Evolutionary conservation across 2,113 vertebrate species (phyloP).

Genomic region (Oceanites oceanicus): DNA sequence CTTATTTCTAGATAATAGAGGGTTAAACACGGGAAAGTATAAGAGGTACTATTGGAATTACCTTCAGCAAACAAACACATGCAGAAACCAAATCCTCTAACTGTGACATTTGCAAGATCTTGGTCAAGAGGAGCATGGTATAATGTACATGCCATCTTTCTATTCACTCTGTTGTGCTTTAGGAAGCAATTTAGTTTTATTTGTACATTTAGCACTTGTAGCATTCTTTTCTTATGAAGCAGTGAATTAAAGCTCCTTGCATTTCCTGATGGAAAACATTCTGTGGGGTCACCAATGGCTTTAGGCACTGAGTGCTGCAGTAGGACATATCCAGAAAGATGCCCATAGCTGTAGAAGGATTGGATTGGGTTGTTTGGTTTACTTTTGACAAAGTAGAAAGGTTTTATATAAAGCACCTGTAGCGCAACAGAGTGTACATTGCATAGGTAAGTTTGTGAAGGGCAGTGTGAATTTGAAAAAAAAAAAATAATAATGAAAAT

Average conservation of each 20-base stretch:
- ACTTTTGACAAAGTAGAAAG: background rate
- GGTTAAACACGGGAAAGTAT: background rate
- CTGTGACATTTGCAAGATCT: background rate
- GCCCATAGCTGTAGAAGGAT: background rate
- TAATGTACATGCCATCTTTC: background rate
- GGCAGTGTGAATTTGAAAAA: background rate
- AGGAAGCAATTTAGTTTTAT: slow-evolving; percentile 13
- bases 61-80: background rate
- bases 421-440: background rate
- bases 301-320: background rate
- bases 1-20: slow-evolving; percentile 6
- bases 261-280: background rate
- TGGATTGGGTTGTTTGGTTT: background rate
- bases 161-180: background rate
- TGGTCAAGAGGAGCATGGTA: background rate
- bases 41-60: background rate
- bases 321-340: background rate
- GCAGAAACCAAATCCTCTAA: background rate
- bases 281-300: background rate
- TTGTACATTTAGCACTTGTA: background rate
- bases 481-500: background rate
- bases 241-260: slow-evolving; percentile 21
- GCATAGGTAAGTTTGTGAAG: background rate
- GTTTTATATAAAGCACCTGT: background rate
- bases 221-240: background rate